Evolutionary conservation across 2,113 vertebrate species (phyloP), one percentile per base, ranked within the genome.

Genomic region (Pygoscelis adeliae): DNA sequence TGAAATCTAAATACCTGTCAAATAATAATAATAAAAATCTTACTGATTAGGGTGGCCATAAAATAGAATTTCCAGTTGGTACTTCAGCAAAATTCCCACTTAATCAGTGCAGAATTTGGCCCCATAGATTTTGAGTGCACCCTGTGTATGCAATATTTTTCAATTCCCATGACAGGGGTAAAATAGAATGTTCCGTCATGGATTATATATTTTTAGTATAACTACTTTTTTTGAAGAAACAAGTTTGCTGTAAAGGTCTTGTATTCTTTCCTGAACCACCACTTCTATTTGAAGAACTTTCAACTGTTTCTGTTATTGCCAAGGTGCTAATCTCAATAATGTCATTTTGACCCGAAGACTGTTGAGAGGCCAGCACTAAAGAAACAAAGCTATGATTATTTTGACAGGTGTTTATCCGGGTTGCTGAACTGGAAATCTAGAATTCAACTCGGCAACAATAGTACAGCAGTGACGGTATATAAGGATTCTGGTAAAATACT

Each of bases 311-410:
- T 67, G 0, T 40, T 78, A 26, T 66, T 81, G 50, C 49, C 50
- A 65, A 56, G 22, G 46, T 94, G 55, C 82, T 96, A 85, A 82
- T 92, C 67, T 94, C 38, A 66, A 12, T 59, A 74, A 76, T 21
- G 11, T 76, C 12, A 55, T 73, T 94, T 93, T 90, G 76, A 89
- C 62, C n/a, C 9, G 2, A 86, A 63, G 58, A 21, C 49, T 72
- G 20, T 93, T 95, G 27, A 70, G 77, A 94, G 72, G 30, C 58
- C 44, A 69, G 1, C 70, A 25, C 32, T 90, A 58, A 89, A 90
- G 53, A 82, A 95, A 85, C 26, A 92, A 87, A 87, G 63, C 63
- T 84, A 53, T 89, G 34, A 52, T 66, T 93, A 67, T 95, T 95
- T 90, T 92, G 66, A 65, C 4, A 49, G 30, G 19, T 94, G n/a